A percentile compares a stretch with the other conserved stretches of the same genome.
phyloP scores from a whole-genome alignment of 2,888 invertebrate genomes.

The Hypomecis atomaria region DNA sequence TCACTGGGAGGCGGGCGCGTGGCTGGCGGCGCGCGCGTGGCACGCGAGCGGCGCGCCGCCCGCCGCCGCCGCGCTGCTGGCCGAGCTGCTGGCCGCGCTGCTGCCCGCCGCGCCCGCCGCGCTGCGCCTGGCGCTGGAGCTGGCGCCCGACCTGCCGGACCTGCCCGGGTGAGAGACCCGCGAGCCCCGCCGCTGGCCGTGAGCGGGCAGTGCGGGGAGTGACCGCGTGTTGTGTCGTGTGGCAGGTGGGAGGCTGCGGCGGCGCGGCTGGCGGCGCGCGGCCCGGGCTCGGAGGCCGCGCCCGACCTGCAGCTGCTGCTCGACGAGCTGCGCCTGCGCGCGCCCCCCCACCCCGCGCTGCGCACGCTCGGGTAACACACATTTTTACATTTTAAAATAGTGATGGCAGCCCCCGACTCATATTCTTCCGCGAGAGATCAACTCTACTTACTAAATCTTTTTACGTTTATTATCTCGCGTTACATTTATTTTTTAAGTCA shows the following conservation, averaged over 20 bases:
- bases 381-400: too few species aligned
- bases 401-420: too few species aligned
- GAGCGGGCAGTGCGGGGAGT: not conserved
- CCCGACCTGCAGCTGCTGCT: slow-evolving; percentile 11
- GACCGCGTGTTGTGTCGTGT: not conserved
- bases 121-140: slow-evolving; percentile 15
- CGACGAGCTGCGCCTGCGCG: slow-evolving; percentile 11
- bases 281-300: slow-evolving; percentile 17
- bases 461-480: too few species aligned
- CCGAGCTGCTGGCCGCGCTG: slow-evolving; percentile 4
- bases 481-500: too few species aligned
- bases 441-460: too few species aligned
- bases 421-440: too few species aligned
- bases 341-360: slow-evolving; percentile 6
- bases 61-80: not conserved
- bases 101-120: slow-evolving; percentile 5
- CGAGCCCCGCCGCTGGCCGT: not conserved
- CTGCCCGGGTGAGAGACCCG: not conserved
- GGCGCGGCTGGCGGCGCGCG: not conserved
- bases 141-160: slow-evolving; percentile 10
- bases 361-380: slow-evolving; percentile 6
- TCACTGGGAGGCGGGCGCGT: not conserved
- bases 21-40: not conserved
- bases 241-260: not conserved
- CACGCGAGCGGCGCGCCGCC: not conserved